Conservation (phyloP, 2,113 vertebrate genomes). For the Morone saxatilis region DNA sequence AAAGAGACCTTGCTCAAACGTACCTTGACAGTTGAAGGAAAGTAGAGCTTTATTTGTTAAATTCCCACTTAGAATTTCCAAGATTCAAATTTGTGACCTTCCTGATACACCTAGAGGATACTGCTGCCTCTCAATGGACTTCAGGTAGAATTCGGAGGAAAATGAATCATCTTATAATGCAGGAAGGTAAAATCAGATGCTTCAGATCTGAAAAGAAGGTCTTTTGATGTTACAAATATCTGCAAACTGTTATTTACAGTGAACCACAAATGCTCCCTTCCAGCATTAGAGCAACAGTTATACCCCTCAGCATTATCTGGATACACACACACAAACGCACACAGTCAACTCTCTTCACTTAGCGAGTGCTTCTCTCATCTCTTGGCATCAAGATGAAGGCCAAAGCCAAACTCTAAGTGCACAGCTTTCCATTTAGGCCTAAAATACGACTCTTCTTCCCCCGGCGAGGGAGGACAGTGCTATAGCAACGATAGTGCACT, state of each 20-base stretch:
- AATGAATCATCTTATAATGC: conserved; percentile 41
- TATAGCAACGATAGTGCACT: conserved; percentile 60
- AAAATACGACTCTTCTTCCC: conserved; percentile 67
- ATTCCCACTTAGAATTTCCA: conserved; percentile 5
- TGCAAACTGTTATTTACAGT: conserved; percentile 52
- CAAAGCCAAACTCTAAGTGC: conserved; percentile 79
- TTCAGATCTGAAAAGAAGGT: conserved; percentile 36
- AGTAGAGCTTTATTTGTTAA: conserved; percentile 33
- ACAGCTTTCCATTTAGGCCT: conserved; percentile 77
- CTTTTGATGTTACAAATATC: conserved; percentile 50
- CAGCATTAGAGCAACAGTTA: conserved; percentile 48
- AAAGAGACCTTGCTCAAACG: conserved; percentile 34
- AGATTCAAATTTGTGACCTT: conserved; percentile 49
- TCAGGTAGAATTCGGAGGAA: conserved; percentile 24
- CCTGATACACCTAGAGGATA: conserved; percentile 20
- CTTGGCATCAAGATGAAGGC: conserved; percentile 76
- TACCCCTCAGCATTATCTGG: conserved; percentile 48
- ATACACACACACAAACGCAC: conserved; percentile 21
- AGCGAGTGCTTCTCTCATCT: conserved; percentile 68
- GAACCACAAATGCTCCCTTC: conserved; percentile 46
- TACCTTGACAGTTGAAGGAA: conserved; percentile 7
- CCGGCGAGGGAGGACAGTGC: conserved; percentile 50
- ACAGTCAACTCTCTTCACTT: conserved; percentile 62
- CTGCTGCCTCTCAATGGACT: conserved; percentile 26
- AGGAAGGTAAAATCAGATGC: conserved; percentile 33